Percentiles rank a stretch among this genome's conserved stretches.
Evolutionary conservation across 2,888 invertebrate species (phyloP).

Genomic region (Nezara viridula): DNA sequence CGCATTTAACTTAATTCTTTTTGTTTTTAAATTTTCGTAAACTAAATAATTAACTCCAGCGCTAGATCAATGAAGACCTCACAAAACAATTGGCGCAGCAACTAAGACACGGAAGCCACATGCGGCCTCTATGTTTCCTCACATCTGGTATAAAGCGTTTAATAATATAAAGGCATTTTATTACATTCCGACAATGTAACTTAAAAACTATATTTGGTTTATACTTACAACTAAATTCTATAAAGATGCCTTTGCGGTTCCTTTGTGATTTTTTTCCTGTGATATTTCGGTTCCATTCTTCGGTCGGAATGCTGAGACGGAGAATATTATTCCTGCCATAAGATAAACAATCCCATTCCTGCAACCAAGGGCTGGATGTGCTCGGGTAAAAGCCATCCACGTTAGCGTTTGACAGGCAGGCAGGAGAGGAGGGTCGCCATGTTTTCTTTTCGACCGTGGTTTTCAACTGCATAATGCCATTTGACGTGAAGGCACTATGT

Average conservation of each 20-base stretch:
- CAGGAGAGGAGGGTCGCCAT: background rate
- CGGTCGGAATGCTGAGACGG: background rate
- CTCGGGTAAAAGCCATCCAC: constrained; percentile 16
- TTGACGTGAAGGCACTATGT: constrained; percentile 2
- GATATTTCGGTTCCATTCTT: constrained; percentile 4
- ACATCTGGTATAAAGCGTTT: too few relatives aligned
- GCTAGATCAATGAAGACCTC: too few relatives aligned
- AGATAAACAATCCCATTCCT: constrained; percentile 39
- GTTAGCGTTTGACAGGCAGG: constrained; percentile 36
- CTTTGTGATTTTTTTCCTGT: background rate
- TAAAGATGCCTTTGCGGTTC: background rate
- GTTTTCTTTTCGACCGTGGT: constrained; percentile 14
- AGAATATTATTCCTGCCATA: constrained; percentile 9
- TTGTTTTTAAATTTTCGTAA: too few relatives aligned
- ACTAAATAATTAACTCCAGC: too few relatives aligned
- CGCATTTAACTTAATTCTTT: too few relatives aligned
- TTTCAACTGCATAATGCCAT: constrained; percentile 30
- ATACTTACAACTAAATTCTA: background rate
- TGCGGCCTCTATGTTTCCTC: too few relatives aligned
- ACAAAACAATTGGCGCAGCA: too few relatives aligned
- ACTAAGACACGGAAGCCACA: too few relatives aligned
- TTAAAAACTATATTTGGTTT: background rate
- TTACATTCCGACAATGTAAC: background rate
- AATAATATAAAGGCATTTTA: too few relatives aligned
- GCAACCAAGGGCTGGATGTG: background rate